These are phyloP conservation scores for Ptiloglossa arizonensis DNA, from an alignment of 1,140 invertebrate genomes.

Conservation along the genomic window DNA sequence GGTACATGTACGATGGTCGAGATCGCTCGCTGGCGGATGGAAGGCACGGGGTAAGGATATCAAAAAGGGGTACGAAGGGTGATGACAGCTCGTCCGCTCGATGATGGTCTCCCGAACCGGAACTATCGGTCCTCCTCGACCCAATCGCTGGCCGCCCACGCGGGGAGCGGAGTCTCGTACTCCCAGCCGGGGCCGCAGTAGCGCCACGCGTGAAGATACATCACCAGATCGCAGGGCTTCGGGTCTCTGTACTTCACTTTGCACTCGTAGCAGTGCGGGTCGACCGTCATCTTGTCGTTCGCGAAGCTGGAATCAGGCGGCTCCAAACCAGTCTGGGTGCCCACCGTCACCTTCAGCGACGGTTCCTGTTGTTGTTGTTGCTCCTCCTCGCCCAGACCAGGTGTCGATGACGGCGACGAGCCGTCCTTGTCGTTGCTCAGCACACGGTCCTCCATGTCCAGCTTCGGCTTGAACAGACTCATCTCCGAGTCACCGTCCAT, in stretches of 20 bases:
- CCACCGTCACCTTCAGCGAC: constrained; percentile 86
- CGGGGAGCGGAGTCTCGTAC: constrained; percentile 93
- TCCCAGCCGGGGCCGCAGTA: constrained; percentile 96
- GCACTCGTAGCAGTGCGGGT: constrained; percentile 96
- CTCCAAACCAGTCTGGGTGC: constrained; percentile 91
- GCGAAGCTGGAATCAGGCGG: constrained; percentile 86
- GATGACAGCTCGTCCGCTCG: constrained; percentile 30
- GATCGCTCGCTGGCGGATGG: constrained; percentile 72
- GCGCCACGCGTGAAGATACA: constrained; percentile 97
- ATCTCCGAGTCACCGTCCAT: constrained; percentile 94
- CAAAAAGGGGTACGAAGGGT: constrained; percentile 64
- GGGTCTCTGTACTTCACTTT: constrained; percentile 95
- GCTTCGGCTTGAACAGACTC: constrained; percentile 88
- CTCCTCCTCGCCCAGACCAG: constrained; percentile 73
- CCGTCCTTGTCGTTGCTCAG: constrained; percentile 74
- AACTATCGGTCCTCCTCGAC: constrained; percentile 81
- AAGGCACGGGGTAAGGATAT: constrained; percentile 82
- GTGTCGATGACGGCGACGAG: constrained; percentile 75
- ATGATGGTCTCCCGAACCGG: constrained; percentile 23
- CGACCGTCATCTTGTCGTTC: constrained; percentile 89
- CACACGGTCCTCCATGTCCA: constrained; percentile 84
- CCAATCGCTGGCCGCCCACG: constrained; percentile 93
- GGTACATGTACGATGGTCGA: constrained; percentile 62
- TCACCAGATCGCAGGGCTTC: constrained; percentile 93
- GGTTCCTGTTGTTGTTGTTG: constrained; percentile 73